These are phyloP conservation scores for Emberiza fucata DNA, from an alignment of 2,113 vertebrate species.

Conservation along the genomic window DNA sequence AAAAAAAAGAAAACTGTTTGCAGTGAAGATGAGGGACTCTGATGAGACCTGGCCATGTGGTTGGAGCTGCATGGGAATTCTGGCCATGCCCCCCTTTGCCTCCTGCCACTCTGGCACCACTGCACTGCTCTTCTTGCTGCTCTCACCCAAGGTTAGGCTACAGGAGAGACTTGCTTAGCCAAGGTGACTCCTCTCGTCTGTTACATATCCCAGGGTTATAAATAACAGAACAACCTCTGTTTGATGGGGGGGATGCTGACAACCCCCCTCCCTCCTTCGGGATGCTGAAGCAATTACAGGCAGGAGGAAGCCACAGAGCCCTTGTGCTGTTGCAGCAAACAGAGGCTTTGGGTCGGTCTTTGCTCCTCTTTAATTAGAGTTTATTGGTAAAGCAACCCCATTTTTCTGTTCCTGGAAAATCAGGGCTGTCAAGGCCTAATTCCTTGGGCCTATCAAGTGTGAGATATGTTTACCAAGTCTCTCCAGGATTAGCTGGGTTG, in stretches of 20 bases:
- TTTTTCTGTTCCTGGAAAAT: conserved; percentile 16
- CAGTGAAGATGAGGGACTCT: not conserved
- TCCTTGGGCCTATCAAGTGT: conserved; percentile 26
- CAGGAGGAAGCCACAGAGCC: not conserved
- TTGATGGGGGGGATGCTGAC: not conserved
- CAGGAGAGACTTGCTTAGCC: conserved; percentile 7
- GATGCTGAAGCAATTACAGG: not conserved
- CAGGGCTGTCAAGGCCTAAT: not conserved
- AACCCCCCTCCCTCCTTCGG: not conserved
- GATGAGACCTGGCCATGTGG: not conserved
- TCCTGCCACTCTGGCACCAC: not conserved
- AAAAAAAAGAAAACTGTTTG: not conserved
- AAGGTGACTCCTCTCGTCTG: conserved; percentile 61
- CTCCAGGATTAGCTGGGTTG: conserved; percentile 23
- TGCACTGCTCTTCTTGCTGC: not conserved
- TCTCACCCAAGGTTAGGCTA: conserved; percentile 25
- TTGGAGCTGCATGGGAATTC: not conserved
- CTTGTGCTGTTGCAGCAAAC: not conserved
- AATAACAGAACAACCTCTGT: conserved; percentile 28
- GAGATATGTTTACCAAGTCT: conserved; percentile 52
- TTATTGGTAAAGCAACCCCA: not conserved
- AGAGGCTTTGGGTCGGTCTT: not conserved
- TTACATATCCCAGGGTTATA: conserved; percentile 34
- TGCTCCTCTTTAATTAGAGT: not conserved
- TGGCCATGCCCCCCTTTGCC: fast-evolving